Evolutionary conservation across 2,113 vertebrate species (phyloP).

Genomic region (Dolichallabes microphthalmus): DNA sequence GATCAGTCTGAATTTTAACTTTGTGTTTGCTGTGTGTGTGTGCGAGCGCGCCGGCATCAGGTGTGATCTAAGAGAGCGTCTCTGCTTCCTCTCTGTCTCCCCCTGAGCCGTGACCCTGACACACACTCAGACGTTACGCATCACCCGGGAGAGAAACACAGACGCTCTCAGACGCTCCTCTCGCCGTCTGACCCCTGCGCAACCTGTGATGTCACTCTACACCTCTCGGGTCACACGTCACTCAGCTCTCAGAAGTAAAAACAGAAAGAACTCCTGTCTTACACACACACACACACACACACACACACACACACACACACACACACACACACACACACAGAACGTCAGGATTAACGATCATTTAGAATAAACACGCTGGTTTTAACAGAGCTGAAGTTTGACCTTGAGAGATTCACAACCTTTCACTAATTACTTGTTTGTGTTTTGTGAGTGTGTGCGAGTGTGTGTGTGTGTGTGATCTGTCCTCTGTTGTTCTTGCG

Average conservation of each 20-base stretch:
- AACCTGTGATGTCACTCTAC: neutral
- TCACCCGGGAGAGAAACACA: neutral
- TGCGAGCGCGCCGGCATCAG: neutral
- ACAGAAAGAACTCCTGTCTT: no score
- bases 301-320: no score
- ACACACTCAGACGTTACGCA: conserved; percentile 1
- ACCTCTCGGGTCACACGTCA: neutral
- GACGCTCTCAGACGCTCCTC: neutral
- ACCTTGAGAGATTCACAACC: conserved; percentile 47
- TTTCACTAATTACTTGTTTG: conserved; percentile 49
- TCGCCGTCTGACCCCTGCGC: neutral
- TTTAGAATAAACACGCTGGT: neutral
- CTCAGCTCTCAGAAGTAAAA: no score
- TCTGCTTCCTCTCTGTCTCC: neutral
- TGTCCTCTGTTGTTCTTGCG: conserved; percentile 57
- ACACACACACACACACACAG: no score
- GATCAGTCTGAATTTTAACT: no score
- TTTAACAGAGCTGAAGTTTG: conserved; percentile 20
- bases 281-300: no score
- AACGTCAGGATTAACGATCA: no score
- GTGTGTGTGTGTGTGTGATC: conserved; percentile 45
- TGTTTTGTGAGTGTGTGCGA: conserved; percentile 29
- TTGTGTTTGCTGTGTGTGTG: neutral
- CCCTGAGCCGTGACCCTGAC: neutral
- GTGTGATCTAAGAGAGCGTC: neutral